Evolutionary conservation across 2,888 invertebrate species (phyloP).

Genomic region (Acrocyrtus sp.): DNA sequence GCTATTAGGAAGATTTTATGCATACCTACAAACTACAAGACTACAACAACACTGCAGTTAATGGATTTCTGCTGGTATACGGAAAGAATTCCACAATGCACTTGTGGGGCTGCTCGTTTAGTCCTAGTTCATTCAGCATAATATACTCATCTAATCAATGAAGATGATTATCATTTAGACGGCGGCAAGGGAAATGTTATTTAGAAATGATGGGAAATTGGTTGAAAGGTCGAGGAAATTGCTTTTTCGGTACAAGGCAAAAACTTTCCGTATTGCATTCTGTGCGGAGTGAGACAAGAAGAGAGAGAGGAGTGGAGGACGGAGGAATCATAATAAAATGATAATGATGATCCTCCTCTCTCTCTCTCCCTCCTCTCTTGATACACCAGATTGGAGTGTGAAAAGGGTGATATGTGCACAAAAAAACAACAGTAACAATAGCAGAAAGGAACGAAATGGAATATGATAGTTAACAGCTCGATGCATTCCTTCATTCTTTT

Average conservation of each 20-base stretch:
- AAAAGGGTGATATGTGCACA: too few relatives aligned
- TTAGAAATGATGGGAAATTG: conserved; percentile 47
- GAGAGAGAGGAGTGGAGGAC: too few relatives aligned
- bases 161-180: conserved; percentile 43
- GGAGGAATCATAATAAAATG: not conserved
- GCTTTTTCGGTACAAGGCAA: conserved; percentile 35
- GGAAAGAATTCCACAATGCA: not conserved
- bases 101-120: not conserved
- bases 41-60: not conserved
- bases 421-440: too few relatives aligned
- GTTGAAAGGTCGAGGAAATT: conserved; percentile 44
- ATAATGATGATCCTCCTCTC: not conserved
- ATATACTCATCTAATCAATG: conserved; percentile 21
- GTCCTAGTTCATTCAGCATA: conserved; percentile 5
- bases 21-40: not conserved
- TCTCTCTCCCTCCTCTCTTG: too few relatives aligned
- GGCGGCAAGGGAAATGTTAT: conserved; percentile 22
- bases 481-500: not conserved
- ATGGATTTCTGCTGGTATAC: not conserved
- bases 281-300: too few relatives aligned
- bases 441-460: not conserved
- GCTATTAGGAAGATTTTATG: not conserved
- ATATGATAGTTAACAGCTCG: conserved; percentile 17
- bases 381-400: too few relatives aligned
- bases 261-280: too few relatives aligned